Evolutionary conservation across 2,797 vertebrate genomes (phyloP), one percentile per base, ranked within the genome.

Genomic region (Oreochromis grahami): DNA sequence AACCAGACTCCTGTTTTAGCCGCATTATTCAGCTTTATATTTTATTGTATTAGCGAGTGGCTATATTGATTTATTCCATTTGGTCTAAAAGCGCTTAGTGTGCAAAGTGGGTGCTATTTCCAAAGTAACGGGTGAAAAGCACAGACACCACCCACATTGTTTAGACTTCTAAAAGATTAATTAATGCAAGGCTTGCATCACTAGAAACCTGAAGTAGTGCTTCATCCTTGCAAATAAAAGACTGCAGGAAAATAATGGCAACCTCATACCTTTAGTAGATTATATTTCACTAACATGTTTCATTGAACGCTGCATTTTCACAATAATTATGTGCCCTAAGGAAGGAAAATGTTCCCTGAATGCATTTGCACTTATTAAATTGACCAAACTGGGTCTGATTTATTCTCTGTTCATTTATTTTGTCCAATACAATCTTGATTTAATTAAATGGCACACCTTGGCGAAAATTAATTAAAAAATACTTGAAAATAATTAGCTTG

Each of bases 331-430:
- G 76, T 78, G 53, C 29, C 83, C 74, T 1, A 45, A 84, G 78
- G 80, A 78, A 58, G n/a, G 8, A 79, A 32, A 74, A 32, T 58
- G 51, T 78, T 81, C 36, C 48, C 58, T 9, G 19, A 78, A 85
- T 84, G 36, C 79, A 74, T 90, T 91, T 84, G 43, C 82, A 72
- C 68, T 83, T 63, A 88, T 89, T 89, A 58, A 77, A 90, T 34
- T 11, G 26, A 81, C 79, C 76, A n/a, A 19, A 55, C 76, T 58
- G 8, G 36, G 17, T 80, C 51, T 79, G 72, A 85, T 87, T 86
- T 80, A 51, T 48, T 77, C 55, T 85, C 41, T 48, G 1, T 87
- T 90, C 12, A 82, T 91, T 91, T 83, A 81, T 81, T 89, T 89
- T 79, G 26, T 2, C 58, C 48, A 81, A 87, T 65, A 50, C 41